Evolutionary conservation across 1,140 invertebrate genomes (phyloP).

Genomic region (Leptinotarsa undecemlineata): DNA sequence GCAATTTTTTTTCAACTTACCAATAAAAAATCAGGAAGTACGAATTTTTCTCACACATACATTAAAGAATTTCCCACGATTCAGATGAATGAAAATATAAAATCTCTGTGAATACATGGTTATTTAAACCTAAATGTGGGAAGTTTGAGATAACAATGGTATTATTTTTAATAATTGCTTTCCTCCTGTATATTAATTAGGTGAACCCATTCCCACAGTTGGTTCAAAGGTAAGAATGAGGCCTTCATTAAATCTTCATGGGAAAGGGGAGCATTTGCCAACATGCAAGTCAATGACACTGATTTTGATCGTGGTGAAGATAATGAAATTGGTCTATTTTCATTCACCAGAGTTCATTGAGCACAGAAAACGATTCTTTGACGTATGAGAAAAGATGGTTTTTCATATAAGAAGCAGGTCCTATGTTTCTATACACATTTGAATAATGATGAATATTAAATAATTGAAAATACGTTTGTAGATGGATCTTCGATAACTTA

Average conservation of each 20-base stretch:
- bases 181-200: conserved; percentile 53
- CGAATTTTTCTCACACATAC: conserved; percentile 36
- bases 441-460: too few species aligned
- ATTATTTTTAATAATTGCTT: conserved; percentile 53
- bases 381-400: background rate
- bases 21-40: conserved; percentile 28
- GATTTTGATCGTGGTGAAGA: conserved; percentile 19
- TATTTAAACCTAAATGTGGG: conserved; percentile 46
- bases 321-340: background rate
- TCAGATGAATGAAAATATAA: conserved; percentile 37
- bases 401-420: background rate
- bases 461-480: too few species aligned
- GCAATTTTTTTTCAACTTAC: background rate
- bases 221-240: conserved; percentile 33
- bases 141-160: conserved; percentile 46
- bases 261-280: conserved; percentile 28
- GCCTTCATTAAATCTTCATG: conserved; percentile 30
- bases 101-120: conserved; percentile 44
- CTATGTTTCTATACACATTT: background rate
- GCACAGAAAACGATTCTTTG: background rate
- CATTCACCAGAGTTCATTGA: too few species aligned
- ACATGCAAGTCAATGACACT: conserved; percentile 23
- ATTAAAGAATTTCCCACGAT: conserved; percentile 43
- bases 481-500: too few species aligned
- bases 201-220: conserved; percentile 46